Evolutionary conservation across 2,797 vertebrate genomes (phyloP).

Genomic region (Thalassophryne amazonica): DNA sequence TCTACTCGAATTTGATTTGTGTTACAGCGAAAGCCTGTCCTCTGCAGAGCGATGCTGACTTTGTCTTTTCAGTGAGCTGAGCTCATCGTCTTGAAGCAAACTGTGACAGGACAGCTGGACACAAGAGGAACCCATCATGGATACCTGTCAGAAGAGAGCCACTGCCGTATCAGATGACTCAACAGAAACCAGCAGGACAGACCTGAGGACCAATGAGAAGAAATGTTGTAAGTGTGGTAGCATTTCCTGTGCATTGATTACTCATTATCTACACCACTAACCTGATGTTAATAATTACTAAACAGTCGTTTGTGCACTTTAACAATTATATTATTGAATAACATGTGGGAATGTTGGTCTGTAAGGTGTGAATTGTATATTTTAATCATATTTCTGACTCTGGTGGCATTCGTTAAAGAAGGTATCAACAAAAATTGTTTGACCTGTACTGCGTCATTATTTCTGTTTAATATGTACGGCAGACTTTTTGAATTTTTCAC

Average conservation of each 20-base stretch:
- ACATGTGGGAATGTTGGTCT: neutral
- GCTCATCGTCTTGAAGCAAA: neutral
- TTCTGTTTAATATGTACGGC: no score
- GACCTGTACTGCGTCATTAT: neutral
- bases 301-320: neutral
- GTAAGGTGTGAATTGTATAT: neutral
- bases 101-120: slow-evolving; percentile 10
- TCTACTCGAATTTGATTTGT: neutral
- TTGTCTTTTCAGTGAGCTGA: slow-evolving; percentile 15
- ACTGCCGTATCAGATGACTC: slow-evolving; percentile 11
- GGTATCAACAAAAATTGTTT: neutral
- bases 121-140: slow-evolving; percentile 36
- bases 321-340: neutral
- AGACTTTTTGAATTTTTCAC: no score
- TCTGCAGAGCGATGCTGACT: slow-evolving; percentile 33
- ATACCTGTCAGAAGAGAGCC: slow-evolving; percentile 39
- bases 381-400: neutral
- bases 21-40: neutral
- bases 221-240: slow-evolving; percentile 73
- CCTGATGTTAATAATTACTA: neutral
- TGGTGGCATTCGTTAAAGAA: neutral
- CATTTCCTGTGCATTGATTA: neutral
- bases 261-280: neutral
- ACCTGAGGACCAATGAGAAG: slow-evolving; percentile 59
- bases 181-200: slow-evolving; percentile 43